Evolutionary conservation across 2,113 vertebrate genomes (phyloP), one percentile per base, ranked within the genome.

Genomic region (Cepphus grylle): DNA sequence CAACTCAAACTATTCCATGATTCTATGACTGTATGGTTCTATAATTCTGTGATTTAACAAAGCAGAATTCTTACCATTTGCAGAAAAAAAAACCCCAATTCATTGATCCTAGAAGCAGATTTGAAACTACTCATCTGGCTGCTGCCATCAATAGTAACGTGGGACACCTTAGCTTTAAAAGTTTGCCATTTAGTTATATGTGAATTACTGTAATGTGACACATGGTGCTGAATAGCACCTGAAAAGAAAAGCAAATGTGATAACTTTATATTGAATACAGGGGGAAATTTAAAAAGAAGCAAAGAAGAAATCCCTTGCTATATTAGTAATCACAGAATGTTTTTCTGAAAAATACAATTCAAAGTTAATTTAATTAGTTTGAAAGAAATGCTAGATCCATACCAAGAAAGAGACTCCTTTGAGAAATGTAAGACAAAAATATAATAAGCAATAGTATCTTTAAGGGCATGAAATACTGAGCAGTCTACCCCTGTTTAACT

Each of bases 51-150:
- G 58, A 61, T 25, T 79, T 86, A 76, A 43, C 27, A 59, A 74
- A 92, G 38, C 30, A 88, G 47, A 87, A 94, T 84, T 88, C 88
- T 98, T 98, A 97, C 87, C 61, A 86, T 93, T 96, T 59, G 72
- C 40, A 70, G 83, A 73, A 82, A 97, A 97, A n/a, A 82, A 36
- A 36, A 5, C 6, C 12, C 14, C 61, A 96, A 88, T 72, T 88
- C 73, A 40, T 86, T 96, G 32, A 92, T 96, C 69, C 92, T 96
- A 89, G 92, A 94, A 93, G 93, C 67, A 76, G 94, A 89, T 94
- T 97, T 98, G 76, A 96, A 95, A 91, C 61, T 95, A 85, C 66
- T 96, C 74, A 95, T 92, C 82, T 95, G 86, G 52, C 84, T 95
- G 80, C 96, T 93, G 77, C 95, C 96, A 79, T 97, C 95, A 91